Base-by-base conservation (phyloP, 2,797 vertebrate species). In the Sparus aurata region DNA sequence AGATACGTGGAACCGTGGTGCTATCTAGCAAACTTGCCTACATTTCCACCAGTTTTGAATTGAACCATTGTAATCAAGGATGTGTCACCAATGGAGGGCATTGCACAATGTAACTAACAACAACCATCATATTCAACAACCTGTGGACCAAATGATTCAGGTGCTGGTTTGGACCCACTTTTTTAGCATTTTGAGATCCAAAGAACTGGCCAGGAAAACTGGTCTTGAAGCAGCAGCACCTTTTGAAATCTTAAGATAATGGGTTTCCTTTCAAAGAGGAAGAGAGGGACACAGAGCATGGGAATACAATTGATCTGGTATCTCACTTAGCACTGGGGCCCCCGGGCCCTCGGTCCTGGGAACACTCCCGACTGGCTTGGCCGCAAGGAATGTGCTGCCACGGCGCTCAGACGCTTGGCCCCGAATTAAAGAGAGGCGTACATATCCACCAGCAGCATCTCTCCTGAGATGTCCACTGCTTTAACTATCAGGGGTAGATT, bases 401-500 rank as follows among this genome's bases (percentile, higher is more conserved):
- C 90, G 91, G 93, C 88, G 84, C 91, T 93, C 93, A 94, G 92
- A 94, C 92, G 78, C 89, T 95, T 95, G 95, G 95, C 94, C 92
- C 88, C 23, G 79, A 94, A 93, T 95, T 94, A 95, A 95, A 94
- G 90, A 90, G 87, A 91, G 92, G 91, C 87, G 88, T 94, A 90
- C 84, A 83, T 90, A 94, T 95, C 92, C 94, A 94, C 81, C 91
- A 90, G 93, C 91, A 88, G 90, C 90, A 88, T 93, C 89, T 92
- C 95, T 93, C 94, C 78, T 65, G 93, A 92, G 95, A 94, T 91
- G 90, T 87, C 75, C 79, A 80, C 95, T 96, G 96, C 93, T 96
- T 95, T 95, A 93, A 89, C 95, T 92, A 96, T 96, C 95, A 95
- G 90, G 87, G 69, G 77, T 72, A 94, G 93, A 96, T 90, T 91